Conservation (phyloP, 2,113 vertebrate genomes). For the Urocitellus parryii region DNA sequence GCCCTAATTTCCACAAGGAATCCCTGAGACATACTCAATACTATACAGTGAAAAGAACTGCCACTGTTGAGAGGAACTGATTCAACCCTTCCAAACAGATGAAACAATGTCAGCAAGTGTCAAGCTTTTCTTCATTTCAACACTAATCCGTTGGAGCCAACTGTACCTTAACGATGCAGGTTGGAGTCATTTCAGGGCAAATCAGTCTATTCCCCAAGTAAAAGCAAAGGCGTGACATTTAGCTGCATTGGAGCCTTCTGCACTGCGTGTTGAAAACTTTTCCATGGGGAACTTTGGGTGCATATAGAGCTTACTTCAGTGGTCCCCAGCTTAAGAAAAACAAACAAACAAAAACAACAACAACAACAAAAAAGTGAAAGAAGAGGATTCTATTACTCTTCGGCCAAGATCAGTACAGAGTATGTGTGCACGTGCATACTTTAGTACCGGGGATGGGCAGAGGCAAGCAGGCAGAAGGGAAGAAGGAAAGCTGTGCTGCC, state of each 20-base stretch:
- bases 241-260: slow-evolving; percentile 60
- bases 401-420: slow-evolving; percentile 45
- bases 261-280: slow-evolving; percentile 71
- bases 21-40: slow-evolving; percentile 93
- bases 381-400: slow-evolving; percentile 67
- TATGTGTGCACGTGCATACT: not conserved
- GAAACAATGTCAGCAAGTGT: slow-evolving; percentile 76
- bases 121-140: slow-evolving; percentile 70
- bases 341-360: slow-evolving; percentile 7
- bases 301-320: slow-evolving; percentile 73
- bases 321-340: slow-evolving; percentile 76
- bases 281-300: slow-evolving; percentile 82
- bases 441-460: not conserved
- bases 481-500: slow-evolving; percentile 58
- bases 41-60: slow-evolving; percentile 85
- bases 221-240: slow-evolving; percentile 67
- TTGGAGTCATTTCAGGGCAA: slow-evolving; percentile 80
- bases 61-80: slow-evolving; percentile 88
- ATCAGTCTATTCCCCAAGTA: slow-evolving; percentile 78
- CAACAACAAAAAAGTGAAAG: not conserved
- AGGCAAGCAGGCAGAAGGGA: slow-evolving; percentile 49
- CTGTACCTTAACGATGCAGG: slow-evolving; percentile 52
- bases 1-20: slow-evolving; percentile 91
- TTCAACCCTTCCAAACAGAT: slow-evolving; percentile 84
- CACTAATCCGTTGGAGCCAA: slow-evolving; percentile 70